Conservation (phyloP, 92 coral and sea anemone genomes). For the Palythoa caribaeorum region DNA sequence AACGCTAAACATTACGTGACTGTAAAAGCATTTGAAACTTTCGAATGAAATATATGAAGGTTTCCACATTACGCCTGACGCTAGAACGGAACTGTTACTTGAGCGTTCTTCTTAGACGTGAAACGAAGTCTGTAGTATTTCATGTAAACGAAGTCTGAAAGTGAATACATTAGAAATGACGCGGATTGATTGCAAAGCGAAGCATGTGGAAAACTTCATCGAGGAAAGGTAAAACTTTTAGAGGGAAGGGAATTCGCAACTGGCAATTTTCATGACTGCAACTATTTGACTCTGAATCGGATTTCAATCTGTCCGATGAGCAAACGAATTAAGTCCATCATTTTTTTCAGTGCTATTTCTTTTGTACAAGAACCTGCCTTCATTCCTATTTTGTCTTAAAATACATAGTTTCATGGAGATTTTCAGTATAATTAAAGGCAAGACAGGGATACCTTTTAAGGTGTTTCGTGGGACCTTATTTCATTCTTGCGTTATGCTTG, state of each 20-base stretch:
- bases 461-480: background rate
- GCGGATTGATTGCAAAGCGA: slow-evolving; percentile 13
- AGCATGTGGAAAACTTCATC: slow-evolving; percentile 21
- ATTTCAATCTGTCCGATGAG: background rate
- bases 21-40: background rate
- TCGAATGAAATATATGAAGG: background rate
- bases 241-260: background rate
- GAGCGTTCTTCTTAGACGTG: background rate
- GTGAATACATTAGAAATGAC: background rate
- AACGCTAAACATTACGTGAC: slow-evolving; percentile 27
- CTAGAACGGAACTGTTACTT: slow-evolving; percentile 10
- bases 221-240: background rate
- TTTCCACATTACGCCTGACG: slow-evolving; percentile 8
- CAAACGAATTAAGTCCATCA: background rate
- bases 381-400: background rate
- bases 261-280: background rate
- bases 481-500: background rate
- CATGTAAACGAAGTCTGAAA: background rate
- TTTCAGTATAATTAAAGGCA: background rate
- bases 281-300: background rate
- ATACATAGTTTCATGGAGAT: background rate
- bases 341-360: background rate
- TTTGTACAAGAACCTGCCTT: background rate
- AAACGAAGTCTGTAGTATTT: background rate
- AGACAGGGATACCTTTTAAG: background rate